Evolutionary conservation across 1,140 invertebrate genomes (phyloP).

Genomic region (Ceratina japonica): DNA sequence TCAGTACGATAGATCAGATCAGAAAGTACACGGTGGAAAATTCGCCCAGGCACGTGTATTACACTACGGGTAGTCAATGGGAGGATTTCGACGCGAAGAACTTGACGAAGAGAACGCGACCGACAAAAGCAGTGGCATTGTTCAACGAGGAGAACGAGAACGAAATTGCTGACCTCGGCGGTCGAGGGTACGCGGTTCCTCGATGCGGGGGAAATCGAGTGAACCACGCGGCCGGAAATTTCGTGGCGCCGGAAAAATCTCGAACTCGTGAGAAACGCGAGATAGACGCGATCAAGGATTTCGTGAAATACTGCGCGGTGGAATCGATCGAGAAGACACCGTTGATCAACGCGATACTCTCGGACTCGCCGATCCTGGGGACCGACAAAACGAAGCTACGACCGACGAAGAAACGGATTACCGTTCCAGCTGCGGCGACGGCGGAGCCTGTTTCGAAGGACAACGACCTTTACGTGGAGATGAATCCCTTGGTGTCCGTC

Average conservation of each 20-base stretch:
- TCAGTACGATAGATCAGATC: conserved; percentile 84
- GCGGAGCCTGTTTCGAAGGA: conserved; percentile 59
- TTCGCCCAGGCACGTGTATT: conserved; percentile 81
- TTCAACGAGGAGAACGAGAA: conserved; percentile 63
- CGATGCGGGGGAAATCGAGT: too few relatives aligned
- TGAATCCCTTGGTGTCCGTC: conserved; percentile 63
- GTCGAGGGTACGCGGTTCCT: too few relatives aligned
- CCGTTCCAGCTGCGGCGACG: not conserved
- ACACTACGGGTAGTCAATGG: conserved; percentile 80
- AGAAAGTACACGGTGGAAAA: conserved; percentile 80
- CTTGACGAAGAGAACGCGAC: conserved; percentile 72
- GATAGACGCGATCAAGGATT: conserved; percentile 66
- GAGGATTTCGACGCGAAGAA: conserved; percentile 78
- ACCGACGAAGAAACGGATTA: conserved; percentile 19
- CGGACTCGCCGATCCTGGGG: conserved; percentile 71
- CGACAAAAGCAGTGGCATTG: conserved; percentile 60
- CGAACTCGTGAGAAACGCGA: conserved; percentile 58
- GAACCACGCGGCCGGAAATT: too few relatives aligned
- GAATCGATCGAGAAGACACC: conserved; percentile 66
- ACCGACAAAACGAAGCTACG: conserved; percentile 54
- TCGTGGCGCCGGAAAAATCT: too few relatives aligned
- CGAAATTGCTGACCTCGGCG: conserved; percentile 33
- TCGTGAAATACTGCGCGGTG: conserved; percentile 62
- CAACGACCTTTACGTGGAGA: conserved; percentile 72
- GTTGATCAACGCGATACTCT: conserved; percentile 71